phyloP scores from a whole-genome alignment of 1,140 invertebrate species.

The Dendrolimus punctatus region DNA sequence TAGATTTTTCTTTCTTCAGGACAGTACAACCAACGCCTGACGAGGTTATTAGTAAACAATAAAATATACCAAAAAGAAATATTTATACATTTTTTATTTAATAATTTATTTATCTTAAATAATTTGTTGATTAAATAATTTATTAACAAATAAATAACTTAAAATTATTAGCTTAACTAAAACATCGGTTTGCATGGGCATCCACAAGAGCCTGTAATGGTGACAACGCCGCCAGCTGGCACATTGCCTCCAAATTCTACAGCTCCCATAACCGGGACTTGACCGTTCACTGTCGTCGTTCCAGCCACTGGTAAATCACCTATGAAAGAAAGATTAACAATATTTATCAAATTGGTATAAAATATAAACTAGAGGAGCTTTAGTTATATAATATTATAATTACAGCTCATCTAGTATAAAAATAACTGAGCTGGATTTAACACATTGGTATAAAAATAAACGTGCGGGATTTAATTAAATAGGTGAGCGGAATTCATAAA shows the following conservation, averaged over 20 bases:
- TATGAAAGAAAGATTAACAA: background rate
- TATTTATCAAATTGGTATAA: no score
- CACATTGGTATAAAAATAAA: no score
- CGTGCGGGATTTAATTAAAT: no score
- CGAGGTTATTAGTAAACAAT: background rate
- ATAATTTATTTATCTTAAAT: slow-evolving; percentile 5
- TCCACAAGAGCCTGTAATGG: slow-evolving; percentile 15
- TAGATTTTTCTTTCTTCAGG: no score
- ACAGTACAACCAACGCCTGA: no score
- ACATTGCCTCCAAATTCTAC: slow-evolving; percentile 7
- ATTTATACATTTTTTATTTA: slow-evolving; percentile 3
- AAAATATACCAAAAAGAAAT: slow-evolving; percentile 2
- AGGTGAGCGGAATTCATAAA: no score
- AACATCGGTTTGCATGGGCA: background rate
- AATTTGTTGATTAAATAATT: background rate
- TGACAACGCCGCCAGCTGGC: slow-evolving; percentile 12
- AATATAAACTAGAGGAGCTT: no score
- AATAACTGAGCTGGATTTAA: no score
- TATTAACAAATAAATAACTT: background rate
- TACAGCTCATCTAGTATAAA: no score
- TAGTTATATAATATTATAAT: no score
- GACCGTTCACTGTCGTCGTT: slow-evolving; percentile 2
- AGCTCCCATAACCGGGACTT: slow-evolving; percentile 5
- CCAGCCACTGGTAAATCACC: slow-evolving; percentile 3
- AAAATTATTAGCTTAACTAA: background rate